phyloP scores from a whole-genome alignment of 2,888 invertebrate genomes.

The Drosophila nigricruria region DNA sequence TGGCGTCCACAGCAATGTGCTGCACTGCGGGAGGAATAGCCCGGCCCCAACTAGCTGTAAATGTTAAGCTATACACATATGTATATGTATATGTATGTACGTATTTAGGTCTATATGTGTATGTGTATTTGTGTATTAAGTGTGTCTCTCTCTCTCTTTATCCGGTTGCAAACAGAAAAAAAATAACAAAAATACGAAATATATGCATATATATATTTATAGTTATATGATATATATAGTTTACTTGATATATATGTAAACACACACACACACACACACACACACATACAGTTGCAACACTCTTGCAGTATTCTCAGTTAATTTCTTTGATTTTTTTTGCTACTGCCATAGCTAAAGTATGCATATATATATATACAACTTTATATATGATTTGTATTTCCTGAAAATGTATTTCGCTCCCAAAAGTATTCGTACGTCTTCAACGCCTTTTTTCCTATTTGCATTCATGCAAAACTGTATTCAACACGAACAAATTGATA shows the following conservation, averaged over 20 bases:
- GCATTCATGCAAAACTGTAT: conserved; percentile 24
- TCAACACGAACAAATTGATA: conserved; percentile 40
- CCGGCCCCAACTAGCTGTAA: conserved; percentile 43
- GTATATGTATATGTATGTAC: not conserved
- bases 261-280: conserved; percentile 9
- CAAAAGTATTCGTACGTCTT: conserved; percentile 51
- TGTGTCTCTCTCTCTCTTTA: conserved; percentile 21
- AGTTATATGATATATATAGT: conserved; percentile 22
- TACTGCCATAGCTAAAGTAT: conserved; percentile 72
- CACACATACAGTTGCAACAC: conserved; percentile 48
- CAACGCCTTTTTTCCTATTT: conserved; percentile 5
- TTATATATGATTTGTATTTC: conserved; percentile 36
- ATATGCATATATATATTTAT: conserved; percentile 13
- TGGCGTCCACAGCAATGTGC: conserved; percentile 76
- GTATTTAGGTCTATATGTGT: conserved; percentile 33
- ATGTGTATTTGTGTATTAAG: conserved; percentile 37
- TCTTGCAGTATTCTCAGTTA: conserved; percentile 71
- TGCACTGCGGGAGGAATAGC: conserved; percentile 66
- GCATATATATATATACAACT: conserved; percentile 6
- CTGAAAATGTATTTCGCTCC: conserved; percentile 49
- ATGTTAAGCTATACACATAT: conserved; percentile 55
- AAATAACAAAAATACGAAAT: conserved; percentile 8
- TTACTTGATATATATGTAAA: conserved; percentile 13
- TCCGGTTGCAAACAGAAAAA: conserved; percentile 3
- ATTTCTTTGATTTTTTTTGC: conserved; percentile 39